Base-by-base conservation (phyloP, 2,888 invertebrate species). In the Portevinia maculata region DNA sequence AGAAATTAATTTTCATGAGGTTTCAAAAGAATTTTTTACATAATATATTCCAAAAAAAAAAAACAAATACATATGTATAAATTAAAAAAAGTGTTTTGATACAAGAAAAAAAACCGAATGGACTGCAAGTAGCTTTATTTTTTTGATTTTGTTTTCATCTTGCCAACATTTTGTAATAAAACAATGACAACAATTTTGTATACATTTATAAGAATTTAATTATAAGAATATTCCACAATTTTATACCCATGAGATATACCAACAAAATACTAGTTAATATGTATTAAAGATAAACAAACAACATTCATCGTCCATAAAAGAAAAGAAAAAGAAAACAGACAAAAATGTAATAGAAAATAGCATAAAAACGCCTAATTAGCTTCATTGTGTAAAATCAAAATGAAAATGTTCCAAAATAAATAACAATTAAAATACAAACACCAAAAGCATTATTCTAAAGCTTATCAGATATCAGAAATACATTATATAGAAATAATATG, bases 121-220 rank as follows among this genome's bases (percentile, higher is more conserved):
- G 64, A 75, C 81, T 75, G 81, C 41, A 59, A 30, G 46, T 44
- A 50, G 4, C 39, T 64, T 53, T 5, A 52, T 64, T 13, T 24
- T 3, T 13, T 30, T 8, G 8, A 37, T 57, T 32, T 46, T 41
- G 28, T 41, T 57, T 30, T 39, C 2, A 55, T 57, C 65, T 60
- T 55, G 53, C 64, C 59, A 75, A 65, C 60, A 65, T 41, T 69
- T 57, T 21, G 1, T 62, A 52, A 65, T 74, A 37, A 64, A 75
- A 53, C 52, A 34, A 75, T 65, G 75, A 81, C 70, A 81, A 81
- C 75, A 81, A 81, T 81, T 81, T 81, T 81, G 70, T 81, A 75
- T 75, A 81, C 81, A 44, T 81, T 75, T 81, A 30, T 71, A 75
- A 53, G 46, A 74, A 57, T 62, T 64, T 48, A 64, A 19, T 55